A percentile compares a stretch with the other conserved stretches of the same genome.
These are phyloP conservation scores for Ramphastos sulfuratus DNA, from an alignment of 2,113 vertebrate species.

Conservation along the genomic window DNA sequence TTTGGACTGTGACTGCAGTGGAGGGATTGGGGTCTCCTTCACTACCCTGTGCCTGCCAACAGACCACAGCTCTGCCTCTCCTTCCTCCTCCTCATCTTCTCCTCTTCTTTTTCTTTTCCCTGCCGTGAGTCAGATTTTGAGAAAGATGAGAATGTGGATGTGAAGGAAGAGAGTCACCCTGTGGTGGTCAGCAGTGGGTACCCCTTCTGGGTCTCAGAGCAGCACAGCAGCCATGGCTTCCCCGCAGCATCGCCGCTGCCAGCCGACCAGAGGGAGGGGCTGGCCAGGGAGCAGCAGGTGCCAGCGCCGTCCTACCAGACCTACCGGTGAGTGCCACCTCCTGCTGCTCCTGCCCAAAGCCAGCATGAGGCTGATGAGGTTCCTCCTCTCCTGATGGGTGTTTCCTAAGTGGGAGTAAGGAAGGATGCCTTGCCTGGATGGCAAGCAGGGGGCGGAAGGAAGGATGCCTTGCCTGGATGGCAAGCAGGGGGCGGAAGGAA, in stretches of 20 bases:
- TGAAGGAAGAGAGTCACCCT: slow-evolving; percentile 63
- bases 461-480: too few relatives aligned
- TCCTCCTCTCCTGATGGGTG: slow-evolving; percentile 6
- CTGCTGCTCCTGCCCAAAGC: neutral
- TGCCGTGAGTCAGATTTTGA: slow-evolving; percentile 46
- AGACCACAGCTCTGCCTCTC: neutral
- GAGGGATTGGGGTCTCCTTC: neutral
- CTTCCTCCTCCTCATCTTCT: neutral
- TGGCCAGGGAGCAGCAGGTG: slow-evolving; percentile 83
- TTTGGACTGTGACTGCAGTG: neutral
- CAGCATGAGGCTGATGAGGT: neutral
- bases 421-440: neutral
- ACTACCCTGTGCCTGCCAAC: neutral
- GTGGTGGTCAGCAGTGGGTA: slow-evolving; percentile 75
- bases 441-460: too few relatives aligned
- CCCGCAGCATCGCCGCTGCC: slow-evolving; percentile 72
- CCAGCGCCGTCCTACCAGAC: slow-evolving; percentile 78
- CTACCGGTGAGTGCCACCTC: slow-evolving; percentile 74
- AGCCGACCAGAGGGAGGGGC: slow-evolving; percentile 73
- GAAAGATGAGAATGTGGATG: slow-evolving; percentile 68
- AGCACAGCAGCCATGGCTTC: slow-evolving; percentile 61
- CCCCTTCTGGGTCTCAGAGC: slow-evolving; percentile 80
- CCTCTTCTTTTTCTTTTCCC: neutral
- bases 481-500: too few relatives aligned
- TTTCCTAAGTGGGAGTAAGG: neutral